Evolutionary conservation across 2,113 vertebrate genomes (phyloP).

Genomic region (Gadus macrocephalus): DNA sequence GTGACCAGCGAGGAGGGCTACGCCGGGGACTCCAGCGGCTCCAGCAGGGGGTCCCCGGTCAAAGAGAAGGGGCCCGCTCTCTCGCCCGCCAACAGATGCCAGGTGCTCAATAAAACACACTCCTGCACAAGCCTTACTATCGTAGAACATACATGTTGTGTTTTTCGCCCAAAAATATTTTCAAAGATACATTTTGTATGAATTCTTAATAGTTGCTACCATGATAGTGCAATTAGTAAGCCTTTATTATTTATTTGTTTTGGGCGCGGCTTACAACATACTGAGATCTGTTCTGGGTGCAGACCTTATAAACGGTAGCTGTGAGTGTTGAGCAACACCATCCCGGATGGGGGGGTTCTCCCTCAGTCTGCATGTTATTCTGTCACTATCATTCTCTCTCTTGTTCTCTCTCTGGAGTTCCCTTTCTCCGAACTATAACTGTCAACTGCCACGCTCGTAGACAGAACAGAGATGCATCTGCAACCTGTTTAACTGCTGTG

Average conservation of each 20-base stretch:
- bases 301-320: no score
- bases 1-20: slow-evolving; percentile 58
- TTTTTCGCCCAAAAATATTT: no score
- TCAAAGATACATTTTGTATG: no score
- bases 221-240: no score
- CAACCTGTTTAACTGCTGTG: background rate
- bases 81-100: slow-evolving; percentile 46
- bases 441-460: background rate
- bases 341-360: background rate
- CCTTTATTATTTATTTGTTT: no score
- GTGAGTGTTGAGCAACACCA: no score
- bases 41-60: slow-evolving; percentile 44
- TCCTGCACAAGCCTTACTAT: no score
- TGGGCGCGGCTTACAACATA: no score
- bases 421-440: background rate
- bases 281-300: no score
- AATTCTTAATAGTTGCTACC: no score
- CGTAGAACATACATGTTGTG: no score
- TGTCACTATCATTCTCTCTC: background rate
- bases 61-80: slow-evolving; percentile 26
- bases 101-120: slow-evolving; percentile 59
- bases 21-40: slow-evolving; percentile 45
- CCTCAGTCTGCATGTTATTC: background rate
- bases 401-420: background rate
- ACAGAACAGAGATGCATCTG: background rate